Evolutionary conservation across 2,797 vertebrate species (phyloP), one percentile per base, ranked within the genome.

Genomic region (Oreonectes daqikongensis): DNA sequence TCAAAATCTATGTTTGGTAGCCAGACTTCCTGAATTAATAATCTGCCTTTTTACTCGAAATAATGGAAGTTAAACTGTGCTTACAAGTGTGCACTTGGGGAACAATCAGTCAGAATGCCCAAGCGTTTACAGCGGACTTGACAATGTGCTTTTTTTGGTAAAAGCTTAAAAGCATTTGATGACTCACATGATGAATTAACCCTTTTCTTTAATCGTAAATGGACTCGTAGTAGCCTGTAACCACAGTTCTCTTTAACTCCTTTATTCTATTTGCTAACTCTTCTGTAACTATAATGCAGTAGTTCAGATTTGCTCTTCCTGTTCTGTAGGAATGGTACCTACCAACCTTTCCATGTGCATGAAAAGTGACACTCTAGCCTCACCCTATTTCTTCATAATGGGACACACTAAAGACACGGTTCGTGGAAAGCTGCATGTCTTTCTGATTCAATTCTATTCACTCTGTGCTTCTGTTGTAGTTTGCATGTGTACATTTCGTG

Each of bases 331-430:
- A 98, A 96, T 98, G 96, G 95, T 97, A 93, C 94, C 97, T 96
- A 95, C 97, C 96, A 99, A 97, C 95, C 95, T 99, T 93, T 97
- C 97, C 96, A 98, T 99, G 96, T 99, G 97, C 96, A 98, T 99
- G 97, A 99, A 99, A 99, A 97, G 95, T 97, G 98, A 99, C 96
- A 99, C 98, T 94, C 97, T 99, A 96, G 96, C 97, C 93, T 99
- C 98, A 94, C 97, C 98, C 93, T 99, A 99, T 98, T 99, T 99
- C 98, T 99, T 99, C 97, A 95, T 99, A 95, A 95, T 99, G 97
- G 97, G 98, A 95, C 97, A 98, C 95, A 95, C 98, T 97, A 99
- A 99, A 98, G 98, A 99, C 94, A 99, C 98, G 98, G 98, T 99
- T 98, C 94, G 98, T 99, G 95, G 94, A 78, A 94, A 90, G 94